These are phyloP conservation scores for Brachionus rubens DNA, from an alignment of 1,140 invertebrate genomes.

Conservation along the genomic window DNA sequence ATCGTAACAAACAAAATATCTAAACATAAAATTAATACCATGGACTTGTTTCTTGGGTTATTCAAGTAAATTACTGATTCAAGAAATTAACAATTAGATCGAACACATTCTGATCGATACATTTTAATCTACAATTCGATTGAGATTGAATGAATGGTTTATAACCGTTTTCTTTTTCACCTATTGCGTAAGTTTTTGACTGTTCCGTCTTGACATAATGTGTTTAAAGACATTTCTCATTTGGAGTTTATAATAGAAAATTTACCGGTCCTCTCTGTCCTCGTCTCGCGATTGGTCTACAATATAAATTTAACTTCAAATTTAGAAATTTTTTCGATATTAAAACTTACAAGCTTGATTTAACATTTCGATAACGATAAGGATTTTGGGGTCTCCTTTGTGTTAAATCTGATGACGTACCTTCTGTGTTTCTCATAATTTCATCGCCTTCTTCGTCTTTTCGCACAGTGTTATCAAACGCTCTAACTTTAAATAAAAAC, in stretches of 20 bases:
- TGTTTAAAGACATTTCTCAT: too few relatives aligned
- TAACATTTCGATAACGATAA: background rate
- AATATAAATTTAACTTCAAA: too few relatives aligned
- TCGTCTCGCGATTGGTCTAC: too few relatives aligned
- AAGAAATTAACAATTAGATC: constrained; percentile 19
- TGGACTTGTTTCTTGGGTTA: too few relatives aligned
- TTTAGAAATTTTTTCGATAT: background rate
- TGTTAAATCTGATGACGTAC: background rate
- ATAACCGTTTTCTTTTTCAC: constrained; percentile 8
- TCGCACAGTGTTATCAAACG: background rate
- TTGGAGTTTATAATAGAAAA: too few relatives aligned
- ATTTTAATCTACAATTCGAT: background rate
- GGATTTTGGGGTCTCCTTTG: background rate
- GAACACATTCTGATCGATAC: constrained; percentile 12
- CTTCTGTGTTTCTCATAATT: constrained; percentile 2
- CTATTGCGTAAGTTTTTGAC: constrained; percentile 11
- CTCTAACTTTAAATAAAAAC: background rate
- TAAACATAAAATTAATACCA: background rate
- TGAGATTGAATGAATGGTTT: background rate
- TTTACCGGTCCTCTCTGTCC: too few relatives aligned
- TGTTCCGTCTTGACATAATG: background rate
- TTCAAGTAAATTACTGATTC: background rate
- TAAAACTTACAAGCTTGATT: background rate
- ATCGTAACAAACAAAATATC: constrained; percentile 38
- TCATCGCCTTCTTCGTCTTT: constrained; percentile 14